Percentiles rank a stretch among this genome's conserved stretches.
Conservation (phyloP, 2,113 vertebrate genomes). For the Podiceps cristatus region DNA sequence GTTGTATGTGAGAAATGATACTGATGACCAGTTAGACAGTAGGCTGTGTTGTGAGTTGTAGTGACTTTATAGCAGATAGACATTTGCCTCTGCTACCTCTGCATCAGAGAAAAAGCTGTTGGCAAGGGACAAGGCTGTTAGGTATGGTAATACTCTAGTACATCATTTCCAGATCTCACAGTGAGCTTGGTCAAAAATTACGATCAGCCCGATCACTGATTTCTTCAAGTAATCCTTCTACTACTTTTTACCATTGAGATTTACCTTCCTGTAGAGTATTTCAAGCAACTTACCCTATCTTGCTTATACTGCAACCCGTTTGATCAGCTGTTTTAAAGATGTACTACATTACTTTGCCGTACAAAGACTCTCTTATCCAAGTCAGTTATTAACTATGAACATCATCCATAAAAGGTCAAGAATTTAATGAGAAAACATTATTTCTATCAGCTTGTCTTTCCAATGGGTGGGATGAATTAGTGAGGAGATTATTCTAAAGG, state of each 20-base stretch:
- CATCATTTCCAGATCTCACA: background rate
- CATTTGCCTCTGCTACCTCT: background rate
- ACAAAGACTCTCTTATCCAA: background rate
- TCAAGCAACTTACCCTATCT: background rate
- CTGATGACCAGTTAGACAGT: accelerated
- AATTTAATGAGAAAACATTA: conserved; percentile 17
- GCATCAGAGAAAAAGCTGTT: background rate
- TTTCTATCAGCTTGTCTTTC: conserved; percentile 20
- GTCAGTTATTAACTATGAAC: background rate
- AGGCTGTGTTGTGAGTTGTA: background rate
- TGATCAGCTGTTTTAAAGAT: background rate
- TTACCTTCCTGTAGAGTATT: background rate
- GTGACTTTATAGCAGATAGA: background rate
- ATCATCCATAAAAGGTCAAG: background rate
- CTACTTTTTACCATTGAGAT: background rate
- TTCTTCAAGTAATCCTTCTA: background rate
- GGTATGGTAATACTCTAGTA: background rate
- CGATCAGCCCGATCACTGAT: background rate
- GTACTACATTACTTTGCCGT: background rate
- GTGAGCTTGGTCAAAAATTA: background rate
- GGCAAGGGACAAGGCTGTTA: background rate
- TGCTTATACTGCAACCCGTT: background rate
- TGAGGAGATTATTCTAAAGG: background rate
- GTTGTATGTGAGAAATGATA: background rate
- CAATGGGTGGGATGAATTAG: conserved; percentile 4